Conservation (phyloP, 2,888 invertebrate species). For the Gortyna flavago region DNA sequence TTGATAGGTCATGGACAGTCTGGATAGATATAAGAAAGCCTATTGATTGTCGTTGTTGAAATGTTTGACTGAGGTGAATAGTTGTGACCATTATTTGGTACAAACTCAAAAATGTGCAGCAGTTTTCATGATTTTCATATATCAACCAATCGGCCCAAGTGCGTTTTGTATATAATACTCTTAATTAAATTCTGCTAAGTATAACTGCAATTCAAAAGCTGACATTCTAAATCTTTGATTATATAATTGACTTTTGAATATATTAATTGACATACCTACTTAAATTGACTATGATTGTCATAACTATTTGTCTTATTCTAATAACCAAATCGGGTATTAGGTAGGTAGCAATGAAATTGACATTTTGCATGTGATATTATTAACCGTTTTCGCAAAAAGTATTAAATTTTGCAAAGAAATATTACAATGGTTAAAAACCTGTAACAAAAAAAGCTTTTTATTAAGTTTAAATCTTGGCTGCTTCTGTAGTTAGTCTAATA, state of each 20-base stretch:
- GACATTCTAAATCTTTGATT: slow-evolving; percentile 18
- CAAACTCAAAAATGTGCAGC: slow-evolving; percentile 13
- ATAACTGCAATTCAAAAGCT: slow-evolving; percentile 1
- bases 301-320: slow-evolving; percentile 60
- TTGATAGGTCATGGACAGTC: slow-evolving; percentile 38
- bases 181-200: slow-evolving; percentile 27
- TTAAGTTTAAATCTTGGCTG: slow-evolving; percentile 1
- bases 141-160: slow-evolving; percentile 29
- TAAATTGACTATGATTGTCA: slow-evolving; percentile 40
- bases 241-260: slow-evolving; percentile 22
- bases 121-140: slow-evolving; percentile 21
- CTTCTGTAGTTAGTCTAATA: slow-evolving; percentile 13
- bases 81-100: slow-evolving; percentile 54
- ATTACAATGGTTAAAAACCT: slow-evolving; percentile 36
- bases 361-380: slow-evolving; percentile 60
- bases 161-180: slow-evolving; percentile 41
- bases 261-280: slow-evolving; percentile 13
- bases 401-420: slow-evolving; percentile 37
- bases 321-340: slow-evolving; percentile 60
- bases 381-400: slow-evolving; percentile 42
- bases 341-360: slow-evolving; percentile 55
- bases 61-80: slow-evolving; percentile 53
- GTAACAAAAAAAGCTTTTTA: not conserved
- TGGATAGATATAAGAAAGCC: slow-evolving; percentile 47
- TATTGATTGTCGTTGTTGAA: slow-evolving; percentile 35